Conservation (phyloP, 2,888 invertebrate genomes). For the Cheilosia vernalis region DNA sequence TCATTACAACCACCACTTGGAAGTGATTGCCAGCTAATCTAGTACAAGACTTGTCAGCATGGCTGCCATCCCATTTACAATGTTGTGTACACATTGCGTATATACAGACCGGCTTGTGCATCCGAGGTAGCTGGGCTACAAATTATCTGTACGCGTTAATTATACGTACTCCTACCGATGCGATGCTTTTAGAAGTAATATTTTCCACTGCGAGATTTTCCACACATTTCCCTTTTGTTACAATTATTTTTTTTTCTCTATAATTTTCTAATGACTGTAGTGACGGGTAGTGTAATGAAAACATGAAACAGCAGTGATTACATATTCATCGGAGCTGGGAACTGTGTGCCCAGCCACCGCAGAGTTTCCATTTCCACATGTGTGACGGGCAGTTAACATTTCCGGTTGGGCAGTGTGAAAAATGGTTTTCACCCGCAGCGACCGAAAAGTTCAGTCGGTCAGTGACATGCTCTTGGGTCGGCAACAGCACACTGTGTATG, state of each 20-base stretch:
- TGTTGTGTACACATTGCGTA: conserved; percentile 6
- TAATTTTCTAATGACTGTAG: conserved; percentile 60
- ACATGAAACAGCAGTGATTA: conserved; percentile 21
- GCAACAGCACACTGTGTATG: neutral
- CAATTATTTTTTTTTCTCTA: conserved; percentile 1
- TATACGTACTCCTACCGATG: conserved; percentile 14
- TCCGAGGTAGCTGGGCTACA: neutral
- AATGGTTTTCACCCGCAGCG: conserved; percentile 62
- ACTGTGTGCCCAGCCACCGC: neutral
- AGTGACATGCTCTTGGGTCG: conserved; percentile 31
- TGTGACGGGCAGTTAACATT: conserved; percentile 63
- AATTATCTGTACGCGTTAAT: conserved; percentile 4
- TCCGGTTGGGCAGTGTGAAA: conserved; percentile 63
- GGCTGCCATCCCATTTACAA: conserved; percentile 21
- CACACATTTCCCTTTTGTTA: conserved; percentile 6
- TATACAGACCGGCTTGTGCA: conserved; percentile 11
- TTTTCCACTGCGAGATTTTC: conserved; percentile 1
- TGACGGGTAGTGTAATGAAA: conserved; percentile 1
- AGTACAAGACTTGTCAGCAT: conserved; percentile 36
- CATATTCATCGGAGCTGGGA: conserved; percentile 15
- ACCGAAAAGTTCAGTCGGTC: conserved; percentile 67
- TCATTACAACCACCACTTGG: conserved; percentile 4
- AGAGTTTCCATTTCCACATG: conserved; percentile 29
- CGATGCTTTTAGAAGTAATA: neutral
- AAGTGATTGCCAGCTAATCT: conserved; percentile 43